Conservation (phyloP, 2,113 vertebrate species). For the Melierax canorus region DNA sequence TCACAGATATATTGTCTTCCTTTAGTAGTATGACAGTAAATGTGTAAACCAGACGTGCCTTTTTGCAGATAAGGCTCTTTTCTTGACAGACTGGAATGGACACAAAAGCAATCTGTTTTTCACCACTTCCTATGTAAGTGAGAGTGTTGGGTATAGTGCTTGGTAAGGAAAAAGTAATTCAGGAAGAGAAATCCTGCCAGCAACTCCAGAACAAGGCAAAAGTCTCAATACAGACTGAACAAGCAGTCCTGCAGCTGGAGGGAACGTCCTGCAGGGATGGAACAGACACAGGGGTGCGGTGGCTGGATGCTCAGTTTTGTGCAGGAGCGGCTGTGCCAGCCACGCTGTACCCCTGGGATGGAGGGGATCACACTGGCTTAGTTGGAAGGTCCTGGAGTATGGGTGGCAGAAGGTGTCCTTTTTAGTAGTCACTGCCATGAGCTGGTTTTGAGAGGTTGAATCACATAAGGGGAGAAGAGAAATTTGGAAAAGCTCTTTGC, state of each 20-base stretch:
- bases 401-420: neutral
- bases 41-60: neutral
- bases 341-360: neutral
- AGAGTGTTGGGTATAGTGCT: neutral
- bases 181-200: neutral
- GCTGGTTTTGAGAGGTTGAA: neutral
- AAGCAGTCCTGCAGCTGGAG: neutral
- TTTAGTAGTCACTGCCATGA: neutral
- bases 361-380: neutral
- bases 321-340: neutral
- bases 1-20: neutral
- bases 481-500: neutral
- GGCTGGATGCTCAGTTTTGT: neutral
- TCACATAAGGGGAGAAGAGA: neutral
- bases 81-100: neutral
- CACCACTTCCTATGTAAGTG: neutral
- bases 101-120: neutral
- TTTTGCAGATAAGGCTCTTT: neutral
- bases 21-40: neutral
- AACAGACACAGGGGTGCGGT: accelerated
- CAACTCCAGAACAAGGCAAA: neutral
- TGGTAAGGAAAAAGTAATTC: neutral
- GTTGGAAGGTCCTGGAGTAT: neutral
- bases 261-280: neutral
- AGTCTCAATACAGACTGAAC: neutral